A percentile compares a stretch with the other conserved stretches of the same genome.
Evolutionary conservation across 2,888 invertebrate genomes (phyloP).

Genomic region (Congeria kusceri): DNA sequence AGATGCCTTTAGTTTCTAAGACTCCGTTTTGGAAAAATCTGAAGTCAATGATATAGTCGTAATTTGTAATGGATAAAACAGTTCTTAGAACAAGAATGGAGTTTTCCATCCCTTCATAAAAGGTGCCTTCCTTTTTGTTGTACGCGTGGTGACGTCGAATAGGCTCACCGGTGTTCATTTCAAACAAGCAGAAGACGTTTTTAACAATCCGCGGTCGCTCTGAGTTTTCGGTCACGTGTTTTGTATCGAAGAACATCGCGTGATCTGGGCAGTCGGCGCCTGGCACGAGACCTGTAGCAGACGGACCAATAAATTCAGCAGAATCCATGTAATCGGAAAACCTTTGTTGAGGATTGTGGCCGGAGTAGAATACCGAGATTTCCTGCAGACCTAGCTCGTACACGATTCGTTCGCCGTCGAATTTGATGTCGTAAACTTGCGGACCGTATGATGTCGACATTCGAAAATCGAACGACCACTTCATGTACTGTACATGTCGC

Average conservation of each 20-base stretch:
- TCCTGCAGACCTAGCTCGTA: conserved; percentile 81
- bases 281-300: conserved; percentile 69
- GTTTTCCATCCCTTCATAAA: conserved; percentile 70
- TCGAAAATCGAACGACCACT: conserved; percentile 78
- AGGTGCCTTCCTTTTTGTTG: conserved; percentile 25
- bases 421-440: conserved; percentile 70
- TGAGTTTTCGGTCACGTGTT: conserved; percentile 38
- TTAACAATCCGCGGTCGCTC: conserved; percentile 25
- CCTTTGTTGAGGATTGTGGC: conserved; percentile 65
- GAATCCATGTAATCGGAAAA: conserved; percentile 73
- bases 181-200: conserved; percentile 76
- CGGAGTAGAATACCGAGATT: conserved; percentile 75
- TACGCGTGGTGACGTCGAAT: conserved; percentile 69
- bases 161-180: conserved; percentile 72
- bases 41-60: conserved; percentile 64
- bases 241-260: conserved; percentile 72
- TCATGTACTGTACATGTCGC: conserved; percentile 72
- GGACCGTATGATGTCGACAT: conserved; percentile 70
- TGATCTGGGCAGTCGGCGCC: conserved; percentile 80
- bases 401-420: conserved; percentile 67
- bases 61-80: conserved; percentile 65
- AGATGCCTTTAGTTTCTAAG: conserved; percentile 68
- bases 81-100: conserved; percentile 69
- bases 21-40: conserved; percentile 76
- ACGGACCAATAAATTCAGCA: conserved; percentile 67